Percentiles rank a stretch among this genome's conserved stretches.
Evolutionary conservation across 2,797 vertebrate species (phyloP).

Genomic region (Danio tinwini): DNA sequence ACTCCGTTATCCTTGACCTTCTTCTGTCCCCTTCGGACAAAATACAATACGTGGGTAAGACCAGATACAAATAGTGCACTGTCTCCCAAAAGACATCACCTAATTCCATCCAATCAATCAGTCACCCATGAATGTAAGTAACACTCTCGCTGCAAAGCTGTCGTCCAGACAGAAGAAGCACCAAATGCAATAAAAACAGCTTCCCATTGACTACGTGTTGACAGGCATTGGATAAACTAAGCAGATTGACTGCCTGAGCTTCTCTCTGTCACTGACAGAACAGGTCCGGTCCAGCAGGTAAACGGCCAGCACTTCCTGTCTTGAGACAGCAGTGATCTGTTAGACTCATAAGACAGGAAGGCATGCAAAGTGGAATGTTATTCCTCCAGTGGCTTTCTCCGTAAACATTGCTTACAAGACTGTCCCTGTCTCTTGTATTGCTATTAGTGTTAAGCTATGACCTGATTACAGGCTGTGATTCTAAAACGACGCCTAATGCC

Average conservation of each 20-base stretch:
- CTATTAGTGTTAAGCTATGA: constrained; percentile 56
- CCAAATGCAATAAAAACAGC: constrained; percentile 51
- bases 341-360: constrained; percentile 61
- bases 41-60: constrained; percentile 82
- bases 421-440: constrained; percentile 53
- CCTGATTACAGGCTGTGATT: constrained; percentile 44
- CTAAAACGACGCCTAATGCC: constrained; percentile 19
- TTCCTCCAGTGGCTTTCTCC: constrained; percentile 43
- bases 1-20: constrained; percentile 79
- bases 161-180: constrained; percentile 50
- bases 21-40: constrained; percentile 79
- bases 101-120: constrained; percentile 31
- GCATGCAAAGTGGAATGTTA: constrained; percentile 56
- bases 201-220: constrained; percentile 43
- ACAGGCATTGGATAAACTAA: constrained; percentile 56
- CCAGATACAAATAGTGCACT: not conserved
- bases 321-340: constrained; percentile 55
- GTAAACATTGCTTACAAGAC: constrained; percentile 51
- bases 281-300: constrained; percentile 46
- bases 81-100: constrained; percentile 19
- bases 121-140: constrained; percentile 43
- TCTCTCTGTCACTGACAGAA: constrained; percentile 53
- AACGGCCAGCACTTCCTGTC: constrained; percentile 51
- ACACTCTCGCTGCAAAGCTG: constrained; percentile 53
- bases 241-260: constrained; percentile 52